These are phyloP conservation scores for Leptocoma aspasia DNA, from an alignment of 2,113 vertebrate species.

Conservation along the genomic window DNA sequence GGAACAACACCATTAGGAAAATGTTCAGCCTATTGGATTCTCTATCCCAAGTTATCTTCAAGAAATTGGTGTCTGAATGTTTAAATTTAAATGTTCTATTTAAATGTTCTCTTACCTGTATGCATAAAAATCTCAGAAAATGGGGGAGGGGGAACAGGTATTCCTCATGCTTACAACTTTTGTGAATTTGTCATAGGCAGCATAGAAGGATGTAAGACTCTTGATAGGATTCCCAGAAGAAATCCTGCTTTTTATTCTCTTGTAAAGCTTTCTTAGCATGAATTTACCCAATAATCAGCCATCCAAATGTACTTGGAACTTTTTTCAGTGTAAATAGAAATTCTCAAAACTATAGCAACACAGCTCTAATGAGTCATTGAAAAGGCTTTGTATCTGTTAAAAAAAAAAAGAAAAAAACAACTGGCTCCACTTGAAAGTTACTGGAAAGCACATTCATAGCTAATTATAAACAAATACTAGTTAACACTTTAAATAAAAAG, in stretches of 20 bases:
- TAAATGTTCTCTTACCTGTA: not conserved
- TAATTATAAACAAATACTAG: constrained; percentile 76
- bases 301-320: not conserved
- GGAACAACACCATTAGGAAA: not conserved
- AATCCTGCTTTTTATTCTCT: not conserved
- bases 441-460: constrained; percentile 56
- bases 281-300: not conserved
- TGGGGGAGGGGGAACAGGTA: not conserved
- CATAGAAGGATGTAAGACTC: not conserved
- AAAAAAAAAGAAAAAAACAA: not conserved
- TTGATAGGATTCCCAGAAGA: not conserved
- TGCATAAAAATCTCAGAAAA: not conserved
- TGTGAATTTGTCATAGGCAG: not conserved
- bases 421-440: constrained; percentile 62
- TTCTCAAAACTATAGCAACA: constrained; percentile 4
- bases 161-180: not conserved
- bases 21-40: not conserved
- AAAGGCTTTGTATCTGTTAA: constrained; percentile 38
- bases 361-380: constrained; percentile 28
- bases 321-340: constrained; percentile 13
- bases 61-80: not conserved
- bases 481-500: constrained; percentile 70
- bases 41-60: not conserved
- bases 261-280: not conserved
- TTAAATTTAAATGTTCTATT: not conserved